phyloP scores from a whole-genome alignment of 2,113 vertebrate species.

The Upupa epops region DNA sequence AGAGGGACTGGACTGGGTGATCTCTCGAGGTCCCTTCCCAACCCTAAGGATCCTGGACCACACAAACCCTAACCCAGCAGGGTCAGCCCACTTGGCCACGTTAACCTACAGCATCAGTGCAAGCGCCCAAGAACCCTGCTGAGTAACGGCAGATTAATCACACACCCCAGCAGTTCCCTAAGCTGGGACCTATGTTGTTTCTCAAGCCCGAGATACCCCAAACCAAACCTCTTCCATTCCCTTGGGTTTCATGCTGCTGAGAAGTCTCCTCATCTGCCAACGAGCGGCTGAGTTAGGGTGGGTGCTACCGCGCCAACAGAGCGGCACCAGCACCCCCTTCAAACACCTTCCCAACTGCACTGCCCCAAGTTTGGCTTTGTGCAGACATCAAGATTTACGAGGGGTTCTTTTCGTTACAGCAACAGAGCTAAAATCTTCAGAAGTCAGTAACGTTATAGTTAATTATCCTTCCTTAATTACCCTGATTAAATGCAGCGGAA shows the following conservation, averaged over 20 bases:
- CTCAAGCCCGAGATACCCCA: not conserved
- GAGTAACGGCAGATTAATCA: not conserved
- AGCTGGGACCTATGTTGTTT: not conserved
- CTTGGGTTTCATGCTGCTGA: not conserved
- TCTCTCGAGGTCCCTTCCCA: no score
- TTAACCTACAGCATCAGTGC: not conserved
- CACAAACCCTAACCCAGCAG: not conserved
- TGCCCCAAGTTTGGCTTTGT: conserved; percentile 57
- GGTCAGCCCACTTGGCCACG: not conserved
- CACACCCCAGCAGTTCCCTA: not conserved
- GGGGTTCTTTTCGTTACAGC: conserved; percentile 50
- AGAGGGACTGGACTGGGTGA: no score
- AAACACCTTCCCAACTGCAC: conserved; percentile 37
- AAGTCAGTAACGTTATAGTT: conserved; percentile 78
- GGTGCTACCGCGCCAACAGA: conserved; percentile 14
- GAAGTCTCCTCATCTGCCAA: not conserved
- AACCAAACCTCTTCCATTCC: not conserved
- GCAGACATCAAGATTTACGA: conserved; percentile 46
- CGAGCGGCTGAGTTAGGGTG: conserved; percentile 21
- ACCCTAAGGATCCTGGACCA: no score
- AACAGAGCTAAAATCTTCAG: conserved; percentile 75
- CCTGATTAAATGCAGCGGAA: conserved; percentile 81
- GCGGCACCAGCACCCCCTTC: not conserved
- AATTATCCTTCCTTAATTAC: conserved; percentile 83
- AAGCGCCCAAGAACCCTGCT: not conserved